Evolutionary conservation across 2,888 invertebrate genomes (phyloP).

Genomic region (Chironomus tentans): DNA sequence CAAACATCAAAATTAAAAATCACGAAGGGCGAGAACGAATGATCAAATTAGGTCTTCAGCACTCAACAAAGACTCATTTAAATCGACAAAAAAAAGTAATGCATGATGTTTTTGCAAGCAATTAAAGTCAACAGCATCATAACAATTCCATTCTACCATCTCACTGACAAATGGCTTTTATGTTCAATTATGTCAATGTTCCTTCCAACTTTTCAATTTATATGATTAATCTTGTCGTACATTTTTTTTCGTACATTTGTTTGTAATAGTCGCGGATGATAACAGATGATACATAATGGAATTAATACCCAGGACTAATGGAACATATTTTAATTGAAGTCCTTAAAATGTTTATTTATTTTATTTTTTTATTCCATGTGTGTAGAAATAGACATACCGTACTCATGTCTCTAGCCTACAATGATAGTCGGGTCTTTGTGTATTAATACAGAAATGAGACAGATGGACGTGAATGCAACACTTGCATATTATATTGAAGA

Average conservation of each 20-base stretch:
- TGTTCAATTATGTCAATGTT: slow-evolving; percentile 8
- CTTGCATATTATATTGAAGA: background rate
- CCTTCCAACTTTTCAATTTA: background rate
- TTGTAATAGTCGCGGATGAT: background rate
- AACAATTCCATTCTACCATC: background rate
- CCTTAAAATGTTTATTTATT: slow-evolving; percentile 8
- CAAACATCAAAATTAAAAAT: background rate
- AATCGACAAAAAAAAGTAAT: background rate
- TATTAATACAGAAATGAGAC: slow-evolving; percentile 1
- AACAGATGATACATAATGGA: slow-evolving; percentile 19
- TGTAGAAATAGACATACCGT: no score
- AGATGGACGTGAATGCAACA: slow-evolving; percentile 22
- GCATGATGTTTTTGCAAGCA: background rate
- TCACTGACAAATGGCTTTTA: slow-evolving; percentile 12
- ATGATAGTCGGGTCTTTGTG: background rate
- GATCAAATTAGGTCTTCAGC: background rate
- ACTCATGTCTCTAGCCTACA: no score
- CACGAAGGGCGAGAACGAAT: background rate
- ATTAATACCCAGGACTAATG: slow-evolving; percentile 14
- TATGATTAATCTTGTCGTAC: background rate
- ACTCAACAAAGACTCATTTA: background rate
- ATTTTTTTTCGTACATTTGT: background rate
- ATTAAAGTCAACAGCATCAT: slow-evolving; percentile 21
- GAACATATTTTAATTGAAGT: slow-evolving; percentile 22
- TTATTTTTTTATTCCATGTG: background rate